phyloP scores from a whole-genome alignment of 2,113 vertebrate genomes.

The Hippopotamus amphibius region DNA sequence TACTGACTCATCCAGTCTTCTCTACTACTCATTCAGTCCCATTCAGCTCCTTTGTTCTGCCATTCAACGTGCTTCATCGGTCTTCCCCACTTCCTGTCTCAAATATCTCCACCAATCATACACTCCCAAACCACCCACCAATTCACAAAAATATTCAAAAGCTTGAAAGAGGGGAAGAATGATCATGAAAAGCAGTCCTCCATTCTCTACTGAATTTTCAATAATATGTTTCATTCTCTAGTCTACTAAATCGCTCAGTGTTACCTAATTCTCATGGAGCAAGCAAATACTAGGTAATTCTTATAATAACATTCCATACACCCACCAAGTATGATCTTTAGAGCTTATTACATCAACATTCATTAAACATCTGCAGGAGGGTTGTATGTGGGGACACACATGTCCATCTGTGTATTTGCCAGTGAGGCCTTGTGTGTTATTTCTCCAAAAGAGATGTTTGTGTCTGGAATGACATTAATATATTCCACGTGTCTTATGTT shows the following conservation, averaged over 20 bases:
- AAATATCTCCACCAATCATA: not conserved
- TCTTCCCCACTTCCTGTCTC: not conserved
- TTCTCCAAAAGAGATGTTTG: not conserved
- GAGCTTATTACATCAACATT: not conserved
- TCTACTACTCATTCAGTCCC: not conserved
- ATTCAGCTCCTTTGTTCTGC: not conserved
- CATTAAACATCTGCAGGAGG: not conserved
- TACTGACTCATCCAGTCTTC: not conserved
- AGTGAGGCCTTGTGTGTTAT: not conserved
- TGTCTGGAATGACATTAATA: not conserved
- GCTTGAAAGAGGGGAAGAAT: not conserved
- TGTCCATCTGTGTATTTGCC: not conserved
- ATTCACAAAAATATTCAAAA: conserved; percentile 50
- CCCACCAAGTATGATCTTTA: not conserved
- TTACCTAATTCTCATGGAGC: conserved; percentile 75
- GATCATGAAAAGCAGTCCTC: not conserved
- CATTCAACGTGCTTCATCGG: not conserved
- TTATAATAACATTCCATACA: not conserved
- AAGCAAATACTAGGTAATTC: conserved; percentile 88
- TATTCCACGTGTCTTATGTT: not conserved
- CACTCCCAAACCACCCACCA: not conserved
- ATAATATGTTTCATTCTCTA: not conserved
- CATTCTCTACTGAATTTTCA: conserved; percentile 36
- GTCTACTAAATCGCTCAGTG: not conserved
- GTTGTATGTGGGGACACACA: not conserved